Conservation (phyloP, 2,888 invertebrate genomes). For the Scotopteryx bipunctaria region DNA sequence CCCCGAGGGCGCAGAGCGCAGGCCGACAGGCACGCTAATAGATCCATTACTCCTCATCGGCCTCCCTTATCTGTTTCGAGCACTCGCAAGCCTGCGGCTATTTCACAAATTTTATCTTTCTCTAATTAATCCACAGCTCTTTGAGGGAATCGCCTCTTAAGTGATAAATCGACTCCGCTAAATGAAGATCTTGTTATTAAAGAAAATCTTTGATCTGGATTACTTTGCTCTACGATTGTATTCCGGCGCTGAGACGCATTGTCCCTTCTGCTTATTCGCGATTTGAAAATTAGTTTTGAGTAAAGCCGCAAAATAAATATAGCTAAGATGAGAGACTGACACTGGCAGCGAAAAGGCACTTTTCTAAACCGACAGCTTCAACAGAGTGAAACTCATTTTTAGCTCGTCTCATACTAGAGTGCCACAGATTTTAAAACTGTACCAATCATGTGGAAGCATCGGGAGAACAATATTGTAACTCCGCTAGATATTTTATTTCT, state of each 20-base stretch:
- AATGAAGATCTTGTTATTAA: constrained; percentile 72
- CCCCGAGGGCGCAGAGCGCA: constrained; percentile 47
- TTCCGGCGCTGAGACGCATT: constrained; percentile 38
- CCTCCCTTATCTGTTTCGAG: constrained; percentile 67
- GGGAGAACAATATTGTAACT: constrained; percentile 19
- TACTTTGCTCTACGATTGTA: constrained; percentile 55
- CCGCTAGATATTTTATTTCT: constrained; percentile 17
- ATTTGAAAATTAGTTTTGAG: constrained; percentile 41
- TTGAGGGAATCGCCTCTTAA: constrained; percentile 69
- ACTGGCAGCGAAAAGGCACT: background rate
- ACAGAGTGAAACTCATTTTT: background rate
- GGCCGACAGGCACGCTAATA: constrained; percentile 59
- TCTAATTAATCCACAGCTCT: constrained; percentile 77
- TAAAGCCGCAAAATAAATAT: constrained; percentile 5
- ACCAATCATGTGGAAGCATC: too few relatives aligned
- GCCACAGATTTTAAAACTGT: constrained; percentile 24
- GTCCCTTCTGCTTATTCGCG: constrained; percentile 38
- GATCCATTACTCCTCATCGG: constrained; percentile 72
- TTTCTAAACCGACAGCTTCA: background rate
- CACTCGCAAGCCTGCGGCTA: constrained; percentile 69
- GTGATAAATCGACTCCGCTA: constrained; percentile 70
- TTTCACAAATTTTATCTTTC: constrained; percentile 78
- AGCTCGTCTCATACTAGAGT: constrained; percentile 13
- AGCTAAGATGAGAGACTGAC: background rate
- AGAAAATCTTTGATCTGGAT: constrained; percentile 72